Conservation (phyloP, 1,140 invertebrate species). For the Pygmarrhopalites habei region DNA sequence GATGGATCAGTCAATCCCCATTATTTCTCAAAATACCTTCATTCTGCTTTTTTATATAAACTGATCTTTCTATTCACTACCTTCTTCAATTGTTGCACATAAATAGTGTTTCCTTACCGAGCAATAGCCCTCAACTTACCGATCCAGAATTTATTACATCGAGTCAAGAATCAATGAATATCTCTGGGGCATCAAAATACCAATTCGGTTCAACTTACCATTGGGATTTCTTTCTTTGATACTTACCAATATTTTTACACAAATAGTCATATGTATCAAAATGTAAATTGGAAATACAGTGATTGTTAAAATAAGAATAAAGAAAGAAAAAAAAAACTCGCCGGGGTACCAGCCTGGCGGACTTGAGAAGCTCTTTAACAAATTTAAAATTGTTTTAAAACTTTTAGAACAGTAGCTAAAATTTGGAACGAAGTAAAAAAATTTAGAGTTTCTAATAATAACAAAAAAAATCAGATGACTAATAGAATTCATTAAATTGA, state of each 20-base stretch:
- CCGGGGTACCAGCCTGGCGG: constrained; percentile 25
- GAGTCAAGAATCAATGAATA: constrained; percentile 11
- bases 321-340: constrained; percentile 14
- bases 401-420: neutral
- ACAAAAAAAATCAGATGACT: no score
- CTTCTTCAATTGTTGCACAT: no score
- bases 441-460: no score
- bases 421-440: no score
- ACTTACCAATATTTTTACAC: no score
- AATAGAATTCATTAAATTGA: neutral
- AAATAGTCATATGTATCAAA: no score
- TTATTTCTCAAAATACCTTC: no score
- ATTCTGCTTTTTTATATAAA: no score
- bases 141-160: constrained; percentile 14
- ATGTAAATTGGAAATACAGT: neutral
- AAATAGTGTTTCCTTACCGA: constrained; percentile 1
- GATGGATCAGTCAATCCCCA: no score
- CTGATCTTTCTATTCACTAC: no score
- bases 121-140: constrained; percentile 12
- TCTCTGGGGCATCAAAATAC: constrained; percentile 5
- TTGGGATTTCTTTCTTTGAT: constrained; percentile 7
- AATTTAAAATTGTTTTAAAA: neutral
- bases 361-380: neutral
- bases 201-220: constrained; percentile 8
- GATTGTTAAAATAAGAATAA: constrained; percentile 5